Conservation (phyloP, 2,797 vertebrate genomes). For the Falco columbarius region DNA sequence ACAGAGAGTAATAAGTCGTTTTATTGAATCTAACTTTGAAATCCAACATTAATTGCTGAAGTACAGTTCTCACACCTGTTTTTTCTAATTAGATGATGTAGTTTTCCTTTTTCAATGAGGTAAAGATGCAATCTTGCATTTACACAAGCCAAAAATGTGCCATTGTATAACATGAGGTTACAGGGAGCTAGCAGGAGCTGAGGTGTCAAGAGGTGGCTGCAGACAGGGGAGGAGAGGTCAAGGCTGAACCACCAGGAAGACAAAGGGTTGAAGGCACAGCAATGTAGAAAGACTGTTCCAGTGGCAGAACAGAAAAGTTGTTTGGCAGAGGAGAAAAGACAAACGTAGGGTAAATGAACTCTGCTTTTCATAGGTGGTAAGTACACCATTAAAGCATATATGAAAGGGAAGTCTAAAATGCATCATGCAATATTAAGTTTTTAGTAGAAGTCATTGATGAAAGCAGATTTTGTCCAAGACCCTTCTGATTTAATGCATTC, state of each 20-base stretch:
- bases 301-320: background rate
- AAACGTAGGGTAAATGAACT: rapidly evolving
- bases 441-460: background rate
- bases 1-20: background rate
- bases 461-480: background rate
- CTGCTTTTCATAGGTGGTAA: background rate
- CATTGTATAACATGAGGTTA: background rate
- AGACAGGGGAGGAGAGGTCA: background rate
- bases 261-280: background rate
- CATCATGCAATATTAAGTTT: background rate
- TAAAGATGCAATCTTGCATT: conserved; percentile 11
- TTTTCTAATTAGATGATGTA: background rate
- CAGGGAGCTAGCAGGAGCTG: background rate
- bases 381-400: background rate
- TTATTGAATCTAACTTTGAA: background rate
- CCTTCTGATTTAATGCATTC: background rate
- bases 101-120: conserved; percentile 5
- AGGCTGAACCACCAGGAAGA: background rate
- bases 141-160: background rate
- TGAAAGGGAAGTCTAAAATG: background rate
- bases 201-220: background rate
- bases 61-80: background rate
- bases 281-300: background rate
- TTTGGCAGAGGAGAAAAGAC: background rate
- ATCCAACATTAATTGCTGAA: background rate